A percentile compares a stretch with the other conserved stretches of the same genome.
phyloP scores from a whole-genome alignment of 2,113 vertebrate species.

The Glaucidium brasilianum region DNA sequence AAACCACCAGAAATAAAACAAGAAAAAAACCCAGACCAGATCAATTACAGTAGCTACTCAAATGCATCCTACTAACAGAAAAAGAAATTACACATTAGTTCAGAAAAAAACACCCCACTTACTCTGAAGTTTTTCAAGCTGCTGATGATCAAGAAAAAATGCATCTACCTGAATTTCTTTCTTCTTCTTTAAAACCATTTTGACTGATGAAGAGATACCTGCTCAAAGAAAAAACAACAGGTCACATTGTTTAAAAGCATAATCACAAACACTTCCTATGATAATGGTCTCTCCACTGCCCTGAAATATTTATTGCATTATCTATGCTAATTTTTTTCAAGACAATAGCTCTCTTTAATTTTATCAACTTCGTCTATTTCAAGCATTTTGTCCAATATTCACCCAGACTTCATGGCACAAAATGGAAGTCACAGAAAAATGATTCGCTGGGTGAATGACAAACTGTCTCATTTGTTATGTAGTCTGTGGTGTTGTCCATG shows the following conservation, averaged over 20 bases:
- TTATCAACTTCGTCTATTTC: background rate
- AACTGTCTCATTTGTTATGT: rapidly evolving
- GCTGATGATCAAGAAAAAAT: constrained; percentile 74
- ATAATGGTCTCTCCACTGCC: background rate
- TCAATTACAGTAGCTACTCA: background rate
- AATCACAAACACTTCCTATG: background rate
- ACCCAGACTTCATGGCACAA: background rate
- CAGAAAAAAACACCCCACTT: background rate
- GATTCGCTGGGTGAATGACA: background rate
- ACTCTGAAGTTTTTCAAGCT: constrained; percentile 81
- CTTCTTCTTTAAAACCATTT: constrained; percentile 93
- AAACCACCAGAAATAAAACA: background rate
- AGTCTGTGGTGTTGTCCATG: rapidly evolving
- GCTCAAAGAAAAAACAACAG: background rate
- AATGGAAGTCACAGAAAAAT: background rate
- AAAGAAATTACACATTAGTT: background rate
- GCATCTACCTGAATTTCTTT: constrained; percentile 83
- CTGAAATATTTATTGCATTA: background rate
- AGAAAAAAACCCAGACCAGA: background rate
- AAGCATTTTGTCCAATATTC: background rate
- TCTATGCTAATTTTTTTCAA: background rate
- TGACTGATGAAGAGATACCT: background rate
- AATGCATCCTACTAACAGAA: background rate
- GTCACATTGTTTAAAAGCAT: background rate
- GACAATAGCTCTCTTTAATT: background rate